phyloP scores from a whole-genome alignment of 2,888 invertebrate genomes.

The Deilephila porcellus region DNA sequence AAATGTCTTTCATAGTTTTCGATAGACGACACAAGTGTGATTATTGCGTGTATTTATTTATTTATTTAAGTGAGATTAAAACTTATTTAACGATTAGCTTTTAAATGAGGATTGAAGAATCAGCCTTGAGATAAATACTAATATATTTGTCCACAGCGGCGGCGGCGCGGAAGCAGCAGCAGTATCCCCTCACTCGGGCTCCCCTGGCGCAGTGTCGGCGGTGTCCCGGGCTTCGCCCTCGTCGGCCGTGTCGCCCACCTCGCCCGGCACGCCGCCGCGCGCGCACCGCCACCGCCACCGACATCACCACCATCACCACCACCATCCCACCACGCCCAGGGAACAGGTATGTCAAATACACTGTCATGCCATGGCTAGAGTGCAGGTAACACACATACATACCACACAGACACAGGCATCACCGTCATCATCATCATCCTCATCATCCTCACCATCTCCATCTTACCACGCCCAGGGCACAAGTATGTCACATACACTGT shows the following conservation, averaged over 20 bases:
- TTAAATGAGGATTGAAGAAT: too few species aligned
- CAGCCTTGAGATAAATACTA: not conserved
- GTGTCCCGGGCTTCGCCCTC: constrained; percentile 33
- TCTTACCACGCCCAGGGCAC: constrained; percentile 1
- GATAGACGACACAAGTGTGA: too few species aligned
- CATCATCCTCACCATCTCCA: constrained; percentile 34
- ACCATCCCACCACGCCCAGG: constrained; percentile 25
- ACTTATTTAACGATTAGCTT: too few species aligned
- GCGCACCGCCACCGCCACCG: constrained; percentile 40
- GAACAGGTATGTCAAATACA: not conserved
- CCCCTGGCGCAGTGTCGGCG: constrained; percentile 36
- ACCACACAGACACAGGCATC: constrained; percentile 36
- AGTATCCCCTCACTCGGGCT: constrained; percentile 35
- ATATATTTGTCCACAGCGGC: constrained; percentile 33
- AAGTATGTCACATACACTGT: not conserved
- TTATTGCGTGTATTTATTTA: too few species aligned
- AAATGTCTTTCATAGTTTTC: too few species aligned
- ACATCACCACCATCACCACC: constrained; percentile 37
- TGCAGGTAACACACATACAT: too few species aligned
- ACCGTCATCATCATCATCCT: too few species aligned
- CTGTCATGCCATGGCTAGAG: too few species aligned
- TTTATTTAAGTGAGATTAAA: too few species aligned
- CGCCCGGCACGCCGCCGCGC: constrained; percentile 40
- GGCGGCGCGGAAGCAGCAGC: constrained; percentile 40
- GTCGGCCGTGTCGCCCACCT: constrained; percentile 37